These are phyloP conservation scores for Pedicia rivosa DNA, from an alignment of 2,888 invertebrate species.

Conservation along the genomic window DNA sequence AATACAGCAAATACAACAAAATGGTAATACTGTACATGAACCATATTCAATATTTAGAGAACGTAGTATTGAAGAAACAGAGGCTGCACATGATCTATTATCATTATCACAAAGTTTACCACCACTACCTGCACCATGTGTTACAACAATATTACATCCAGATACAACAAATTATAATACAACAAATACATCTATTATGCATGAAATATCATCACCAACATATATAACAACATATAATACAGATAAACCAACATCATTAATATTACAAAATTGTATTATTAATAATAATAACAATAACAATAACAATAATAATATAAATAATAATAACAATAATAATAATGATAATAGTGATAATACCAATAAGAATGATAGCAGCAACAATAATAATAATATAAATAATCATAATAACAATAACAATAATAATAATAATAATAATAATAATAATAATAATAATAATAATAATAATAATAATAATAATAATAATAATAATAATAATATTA, in stretches of 20 bases:
- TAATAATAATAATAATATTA: too few species aligned
- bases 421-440: too few species aligned
- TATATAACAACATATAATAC: constrained; percentile 1
- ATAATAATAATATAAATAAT: too few species aligned
- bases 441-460: too few species aligned
- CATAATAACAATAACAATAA: too few species aligned
- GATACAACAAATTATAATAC: constrained; percentile 24
- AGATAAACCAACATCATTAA: constrained; percentile 15
- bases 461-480: too few species aligned
- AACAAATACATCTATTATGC: constrained; percentile 21
- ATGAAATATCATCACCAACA: constrained; percentile 20
- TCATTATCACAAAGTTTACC: constrained; percentile 63
- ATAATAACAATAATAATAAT: too few species aligned
- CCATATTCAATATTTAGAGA: constrained; percentile 24
- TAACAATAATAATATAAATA: too few species aligned
- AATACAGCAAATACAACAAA: too few species aligned
- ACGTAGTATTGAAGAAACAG: constrained; percentile 67
- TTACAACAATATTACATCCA: constrained; percentile 44
- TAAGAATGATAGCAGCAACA: constrained; percentile 10
- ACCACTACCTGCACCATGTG: constrained; percentile 53
- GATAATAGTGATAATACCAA: constrained; percentile 22
- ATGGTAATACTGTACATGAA: too few species aligned
- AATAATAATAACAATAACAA: too few species aligned
- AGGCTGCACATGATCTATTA: constrained; percentile 70
- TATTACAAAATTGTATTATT: too few species aligned